Conservation (phyloP, 2,113 vertebrate species). For the Pelodiscus sinensis region DNA sequence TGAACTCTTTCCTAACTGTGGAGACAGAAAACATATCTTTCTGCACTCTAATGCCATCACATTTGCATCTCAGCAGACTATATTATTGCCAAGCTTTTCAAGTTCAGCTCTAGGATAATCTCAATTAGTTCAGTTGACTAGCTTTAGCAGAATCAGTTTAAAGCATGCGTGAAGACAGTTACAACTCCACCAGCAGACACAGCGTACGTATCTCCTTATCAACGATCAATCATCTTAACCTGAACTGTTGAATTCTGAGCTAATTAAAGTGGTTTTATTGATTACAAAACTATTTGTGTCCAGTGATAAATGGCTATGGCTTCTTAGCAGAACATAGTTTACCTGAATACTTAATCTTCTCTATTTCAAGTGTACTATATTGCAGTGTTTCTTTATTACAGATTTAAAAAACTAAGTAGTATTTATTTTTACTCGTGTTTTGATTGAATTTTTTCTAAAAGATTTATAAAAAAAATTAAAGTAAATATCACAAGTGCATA, state of each 20-base stretch:
- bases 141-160: neutral
- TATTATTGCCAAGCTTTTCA: neutral
- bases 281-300: neutral
- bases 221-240: neutral
- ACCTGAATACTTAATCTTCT: neutral
- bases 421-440: neutral
- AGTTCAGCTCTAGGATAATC: neutral
- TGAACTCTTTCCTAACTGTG: rapidly evolving
- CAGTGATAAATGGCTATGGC: neutral
- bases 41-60: neutral
- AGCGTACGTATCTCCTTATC: neutral
- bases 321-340: neutral
- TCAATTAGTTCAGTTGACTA: neutral
- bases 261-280: neutral
- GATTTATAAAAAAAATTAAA: neutral
- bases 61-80: neutral
- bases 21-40: neutral
- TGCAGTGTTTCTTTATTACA: neutral
- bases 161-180: neutral
- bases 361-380: neutral
- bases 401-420: neutral
- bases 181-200: neutral
- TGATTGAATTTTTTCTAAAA: neutral
- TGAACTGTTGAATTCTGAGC: neutral
- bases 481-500: rapidly evolving